Evolutionary conservation across 2,113 vertebrate species (phyloP).

Genomic region (Phrynosoma platyrhinos): DNA sequence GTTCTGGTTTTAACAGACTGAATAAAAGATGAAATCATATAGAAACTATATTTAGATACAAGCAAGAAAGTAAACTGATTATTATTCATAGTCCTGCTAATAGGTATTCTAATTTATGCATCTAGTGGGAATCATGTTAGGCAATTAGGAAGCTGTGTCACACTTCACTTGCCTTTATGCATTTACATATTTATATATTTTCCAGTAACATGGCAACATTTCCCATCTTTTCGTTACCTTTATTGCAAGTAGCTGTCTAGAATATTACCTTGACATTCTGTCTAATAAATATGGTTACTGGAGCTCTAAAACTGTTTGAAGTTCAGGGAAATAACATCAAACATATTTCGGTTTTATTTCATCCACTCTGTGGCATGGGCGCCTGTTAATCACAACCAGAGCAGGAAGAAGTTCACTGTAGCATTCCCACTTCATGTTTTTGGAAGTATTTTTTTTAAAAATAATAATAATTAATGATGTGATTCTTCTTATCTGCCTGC

Average conservation of each 20-base stretch:
- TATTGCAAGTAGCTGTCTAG: constrained; percentile 49
- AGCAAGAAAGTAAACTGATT: constrained; percentile 85
- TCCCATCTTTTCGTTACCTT: constrained; percentile 59
- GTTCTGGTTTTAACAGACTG: constrained; percentile 85
- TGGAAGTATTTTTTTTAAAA: constrained; percentile 12
- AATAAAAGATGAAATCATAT: constrained; percentile 89
- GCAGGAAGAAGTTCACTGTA: constrained; percentile 41
- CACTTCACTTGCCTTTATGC: constrained; percentile 76
- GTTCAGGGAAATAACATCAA: constrained; percentile 36
- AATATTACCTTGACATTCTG: constrained; percentile 36
- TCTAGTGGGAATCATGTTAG: constrained; percentile 79
- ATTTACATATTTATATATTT: constrained; percentile 65
- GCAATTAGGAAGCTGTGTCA: constrained; percentile 81
- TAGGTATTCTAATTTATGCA: constrained; percentile 83
- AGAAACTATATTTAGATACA: constrained; percentile 86
- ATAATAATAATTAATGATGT: neutral
- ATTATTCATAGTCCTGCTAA: constrained; percentile 85
- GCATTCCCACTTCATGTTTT: constrained; percentile 22
- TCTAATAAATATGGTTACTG: constrained; percentile 33
- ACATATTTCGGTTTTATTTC: constrained; percentile 36
- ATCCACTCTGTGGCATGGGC: neutral
- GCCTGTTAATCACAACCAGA: neutral
- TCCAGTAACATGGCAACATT: constrained; percentile 59
- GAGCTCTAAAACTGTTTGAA: constrained; percentile 45
- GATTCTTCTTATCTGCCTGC: neutral